Conservation (phyloP, 2,797 vertebrate genomes). For the Sylvilagus floridanus region DNA sequence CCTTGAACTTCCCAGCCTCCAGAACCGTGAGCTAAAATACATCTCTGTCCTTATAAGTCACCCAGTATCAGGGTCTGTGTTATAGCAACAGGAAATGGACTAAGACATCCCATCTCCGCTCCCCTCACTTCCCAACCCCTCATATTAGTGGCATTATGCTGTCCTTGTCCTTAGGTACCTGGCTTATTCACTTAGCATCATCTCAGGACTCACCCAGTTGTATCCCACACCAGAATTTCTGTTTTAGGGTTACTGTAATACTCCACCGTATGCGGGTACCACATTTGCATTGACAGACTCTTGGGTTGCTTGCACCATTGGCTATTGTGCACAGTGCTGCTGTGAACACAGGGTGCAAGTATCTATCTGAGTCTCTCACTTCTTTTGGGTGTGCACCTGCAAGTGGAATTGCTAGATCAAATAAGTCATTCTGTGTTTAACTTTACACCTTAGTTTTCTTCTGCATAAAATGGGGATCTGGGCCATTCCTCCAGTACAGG, state of each 20-base stretch:
- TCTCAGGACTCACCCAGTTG: neutral
- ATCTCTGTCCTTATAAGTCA: neutral
- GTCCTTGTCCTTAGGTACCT: neutral
- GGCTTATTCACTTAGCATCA: neutral
- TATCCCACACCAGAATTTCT: neutral
- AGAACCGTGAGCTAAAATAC: neutral
- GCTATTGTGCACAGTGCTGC: too few species aligned
- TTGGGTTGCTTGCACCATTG: neutral
- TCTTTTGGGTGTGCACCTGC: neutral
- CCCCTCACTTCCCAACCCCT: too few species aligned
- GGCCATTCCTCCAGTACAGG: neutral
- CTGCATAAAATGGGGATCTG: neutral
- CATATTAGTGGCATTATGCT: neutral
- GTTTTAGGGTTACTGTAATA: neutral
- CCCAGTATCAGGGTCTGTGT: neutral
- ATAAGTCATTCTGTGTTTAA: neutral
- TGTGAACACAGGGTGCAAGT: neutral
- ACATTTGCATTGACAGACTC: neutral
- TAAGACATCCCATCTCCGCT: neutral
- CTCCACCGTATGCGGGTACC: accelerated
- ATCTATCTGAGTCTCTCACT: neutral
- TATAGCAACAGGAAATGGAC: too few species aligned
- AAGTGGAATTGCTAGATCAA: neutral
- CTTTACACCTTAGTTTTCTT: neutral
- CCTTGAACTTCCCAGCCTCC: neutral